These are phyloP conservation scores for Eurystomus gularis DNA, from an alignment of 2,113 vertebrate genomes.

Conservation along the genomic window DNA sequence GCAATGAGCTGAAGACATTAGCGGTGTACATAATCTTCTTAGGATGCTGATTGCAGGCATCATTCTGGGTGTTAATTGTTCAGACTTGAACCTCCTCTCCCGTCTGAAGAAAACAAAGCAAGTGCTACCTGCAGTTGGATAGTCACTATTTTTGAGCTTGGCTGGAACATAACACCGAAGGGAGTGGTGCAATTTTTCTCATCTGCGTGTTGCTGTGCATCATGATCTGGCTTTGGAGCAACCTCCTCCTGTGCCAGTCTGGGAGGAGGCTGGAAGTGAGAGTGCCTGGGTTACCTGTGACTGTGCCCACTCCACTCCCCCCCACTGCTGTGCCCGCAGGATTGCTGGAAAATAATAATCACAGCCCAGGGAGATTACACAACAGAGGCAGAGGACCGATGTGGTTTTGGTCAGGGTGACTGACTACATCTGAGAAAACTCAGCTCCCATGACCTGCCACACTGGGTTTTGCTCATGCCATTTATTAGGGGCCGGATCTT, in stretches of 20 bases:
- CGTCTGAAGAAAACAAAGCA: not conserved
- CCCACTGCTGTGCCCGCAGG: not conserved
- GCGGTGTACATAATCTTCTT: fast-evolving
- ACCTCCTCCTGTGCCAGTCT: not conserved
- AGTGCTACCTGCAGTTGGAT: not conserved
- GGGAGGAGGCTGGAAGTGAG: not conserved
- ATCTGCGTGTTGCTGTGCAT: not conserved
- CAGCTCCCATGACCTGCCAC: not conserved
- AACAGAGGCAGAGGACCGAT: not conserved
- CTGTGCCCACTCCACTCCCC: not conserved
- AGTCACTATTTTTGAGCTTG: not conserved
- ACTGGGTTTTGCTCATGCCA: not conserved
- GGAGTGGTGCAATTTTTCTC: not conserved
- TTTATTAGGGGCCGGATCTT: not conserved
- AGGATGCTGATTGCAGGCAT: not conserved
- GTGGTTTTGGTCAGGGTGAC: not conserved
- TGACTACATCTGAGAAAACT: not conserved
- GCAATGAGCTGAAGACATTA: not conserved
- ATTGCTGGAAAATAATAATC: not conserved
- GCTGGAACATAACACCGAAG: not conserved
- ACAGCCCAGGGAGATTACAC: not conserved
- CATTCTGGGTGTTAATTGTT: not conserved
- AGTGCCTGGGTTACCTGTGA: not conserved
- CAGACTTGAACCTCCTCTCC: not conserved
- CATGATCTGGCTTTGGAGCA: not conserved